A percentile compares a stretch with the other conserved stretches of the same genome.
phyloP scores from a whole-genome alignment of 2,113 vertebrate genomes.

The Cygnus buccinator region DNA sequence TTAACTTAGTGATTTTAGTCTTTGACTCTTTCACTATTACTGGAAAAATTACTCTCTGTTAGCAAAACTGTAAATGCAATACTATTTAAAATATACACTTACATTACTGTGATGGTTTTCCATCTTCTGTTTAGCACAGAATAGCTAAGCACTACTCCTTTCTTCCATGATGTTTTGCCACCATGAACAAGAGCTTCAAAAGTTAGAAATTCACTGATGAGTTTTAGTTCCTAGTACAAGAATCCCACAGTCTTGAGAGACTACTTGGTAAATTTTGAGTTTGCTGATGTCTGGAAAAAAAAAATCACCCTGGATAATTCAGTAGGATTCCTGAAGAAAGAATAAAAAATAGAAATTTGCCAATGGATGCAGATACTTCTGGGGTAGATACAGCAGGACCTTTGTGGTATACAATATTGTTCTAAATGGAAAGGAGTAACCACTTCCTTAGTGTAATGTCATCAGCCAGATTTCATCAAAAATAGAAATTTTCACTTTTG shows the following conservation, averaged over 20 bases:
- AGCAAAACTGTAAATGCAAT: not conserved
- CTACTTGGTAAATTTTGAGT: fast-evolving
- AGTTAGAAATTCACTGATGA: not conserved
- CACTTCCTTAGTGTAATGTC: not conserved
- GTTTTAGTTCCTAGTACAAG: not conserved
- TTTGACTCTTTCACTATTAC: not conserved
- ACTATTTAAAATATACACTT: not conserved
- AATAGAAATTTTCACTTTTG: not conserved
- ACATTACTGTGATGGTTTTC: not conserved
- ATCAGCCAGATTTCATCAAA: not conserved
- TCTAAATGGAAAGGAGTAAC: not conserved
- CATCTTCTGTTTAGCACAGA: not conserved
- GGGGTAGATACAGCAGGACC: not conserved
- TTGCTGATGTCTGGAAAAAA: not conserved
- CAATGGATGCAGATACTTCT: not conserved
- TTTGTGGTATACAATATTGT: fast-evolving
- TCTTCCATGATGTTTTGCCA: not conserved
- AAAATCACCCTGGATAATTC: not conserved
- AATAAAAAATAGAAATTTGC: not conserved
- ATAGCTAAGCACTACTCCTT: not conserved
- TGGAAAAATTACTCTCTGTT: not conserved
- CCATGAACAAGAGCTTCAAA: not conserved
- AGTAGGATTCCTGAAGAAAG: not conserved
- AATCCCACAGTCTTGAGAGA: not conserved
- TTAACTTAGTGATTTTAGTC: not conserved